Evolutionary conservation across 2,113 vertebrate species (phyloP).

Genomic region (Chaenocephalus aceratus): DNA sequence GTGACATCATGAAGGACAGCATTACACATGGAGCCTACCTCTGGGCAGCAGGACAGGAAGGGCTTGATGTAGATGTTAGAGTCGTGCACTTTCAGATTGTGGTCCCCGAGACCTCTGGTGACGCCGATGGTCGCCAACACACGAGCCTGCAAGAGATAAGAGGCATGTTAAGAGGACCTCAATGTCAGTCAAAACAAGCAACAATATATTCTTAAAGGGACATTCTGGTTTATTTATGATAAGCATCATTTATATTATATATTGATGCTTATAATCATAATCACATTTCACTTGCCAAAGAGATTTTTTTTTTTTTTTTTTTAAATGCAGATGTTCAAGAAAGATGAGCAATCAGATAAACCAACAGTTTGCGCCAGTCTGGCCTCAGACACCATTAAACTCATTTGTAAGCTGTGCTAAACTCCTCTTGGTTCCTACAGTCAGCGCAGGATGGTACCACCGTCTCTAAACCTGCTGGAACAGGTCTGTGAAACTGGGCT

Average conservation of each 20-base stretch:
- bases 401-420: slow-evolving; percentile 35
- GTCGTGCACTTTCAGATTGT: slow-evolving; percentile 96
- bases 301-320: too few relatives aligned
- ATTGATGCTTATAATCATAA: too few relatives aligned
- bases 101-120: slow-evolving; percentile 95
- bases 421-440: slow-evolving; percentile 38
- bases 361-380: not conserved
- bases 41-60: slow-evolving; percentile 95
- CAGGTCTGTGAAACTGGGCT: slow-evolving; percentile 48
- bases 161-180: not conserved
- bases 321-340: not conserved
- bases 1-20: not conserved
- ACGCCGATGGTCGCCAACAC: slow-evolving; percentile 98
- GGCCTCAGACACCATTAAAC: slow-evolving; percentile 14
- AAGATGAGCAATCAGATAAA: not conserved
- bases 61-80: slow-evolving; percentile 98
- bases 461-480: slow-evolving; percentile 10
- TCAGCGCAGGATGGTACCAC: slow-evolving; percentile 31
- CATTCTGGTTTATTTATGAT: too few relatives aligned
- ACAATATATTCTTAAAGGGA: not conserved
- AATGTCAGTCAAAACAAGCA: not conserved
- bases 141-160: slow-evolving; percentile 87
- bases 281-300: too few relatives aligned
- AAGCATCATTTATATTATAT: too few relatives aligned
- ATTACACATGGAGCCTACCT: slow-evolving; percentile 84